These are phyloP conservation scores for Myiothlypis chrysogaster DNA, from an alignment of 2,797 vertebrate genomes.

Conservation along the genomic window DNA sequence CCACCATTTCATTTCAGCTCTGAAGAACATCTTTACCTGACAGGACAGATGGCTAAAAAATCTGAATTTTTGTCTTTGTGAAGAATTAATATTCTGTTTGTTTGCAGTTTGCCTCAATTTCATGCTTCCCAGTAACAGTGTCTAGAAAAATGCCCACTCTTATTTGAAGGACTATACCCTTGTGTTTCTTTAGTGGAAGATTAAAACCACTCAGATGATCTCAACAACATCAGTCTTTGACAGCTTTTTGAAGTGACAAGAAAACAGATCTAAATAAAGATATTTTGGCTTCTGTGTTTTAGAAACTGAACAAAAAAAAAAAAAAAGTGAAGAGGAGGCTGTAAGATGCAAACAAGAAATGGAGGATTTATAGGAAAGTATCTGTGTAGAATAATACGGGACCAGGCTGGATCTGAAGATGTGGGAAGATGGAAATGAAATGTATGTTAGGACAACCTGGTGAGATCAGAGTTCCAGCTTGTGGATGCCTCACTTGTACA, in stretches of 20 bases:
- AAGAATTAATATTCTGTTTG: neutral
- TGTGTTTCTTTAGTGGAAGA: neutral
- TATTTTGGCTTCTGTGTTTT: neutral
- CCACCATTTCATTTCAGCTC: neutral
- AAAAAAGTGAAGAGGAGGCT: neutral
- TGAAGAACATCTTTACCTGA: neutral
- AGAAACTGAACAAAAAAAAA: neutral
- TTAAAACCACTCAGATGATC: neutral
- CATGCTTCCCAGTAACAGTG: neutral
- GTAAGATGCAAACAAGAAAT: neutral
- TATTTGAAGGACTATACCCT: neutral
- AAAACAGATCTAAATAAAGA: conserved; percentile 41
- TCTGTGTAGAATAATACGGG: neutral
- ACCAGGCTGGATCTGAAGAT: neutral
- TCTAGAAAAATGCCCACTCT: neutral
- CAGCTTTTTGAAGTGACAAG: conserved; percentile 19
- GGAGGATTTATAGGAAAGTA: neutral
- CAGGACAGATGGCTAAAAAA: neutral
- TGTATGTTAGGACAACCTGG: neutral
- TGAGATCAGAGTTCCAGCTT: neutral
- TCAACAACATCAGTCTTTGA: neutral
- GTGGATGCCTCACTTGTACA: neutral
- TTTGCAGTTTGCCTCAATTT: neutral
- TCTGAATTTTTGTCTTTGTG: fast-evolving
- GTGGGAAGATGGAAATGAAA: neutral